Evolutionary conservation across 2,113 vertebrate genomes (phyloP).

Genomic region (Fregetta grallaria): DNA sequence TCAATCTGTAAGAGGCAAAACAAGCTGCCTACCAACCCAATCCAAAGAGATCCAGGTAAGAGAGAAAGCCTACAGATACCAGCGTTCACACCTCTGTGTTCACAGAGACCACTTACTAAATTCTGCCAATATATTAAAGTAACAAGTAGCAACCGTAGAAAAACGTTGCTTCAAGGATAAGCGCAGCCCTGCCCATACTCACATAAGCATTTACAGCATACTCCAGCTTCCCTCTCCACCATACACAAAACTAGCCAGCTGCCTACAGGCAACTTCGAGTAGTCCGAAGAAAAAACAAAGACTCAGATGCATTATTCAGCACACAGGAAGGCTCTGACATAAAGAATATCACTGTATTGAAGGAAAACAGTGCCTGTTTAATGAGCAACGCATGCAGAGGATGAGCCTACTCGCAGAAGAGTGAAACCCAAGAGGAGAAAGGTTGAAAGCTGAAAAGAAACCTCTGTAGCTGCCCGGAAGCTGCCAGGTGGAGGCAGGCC

Average conservation of each 20-base stretch:
- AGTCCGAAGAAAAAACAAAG: not conserved
- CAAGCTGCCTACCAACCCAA: not conserved
- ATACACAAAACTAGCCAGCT: not conserved
- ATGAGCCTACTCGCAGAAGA: not conserved
- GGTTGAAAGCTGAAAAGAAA: not conserved
- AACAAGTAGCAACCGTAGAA: not conserved
- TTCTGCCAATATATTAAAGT: not conserved
- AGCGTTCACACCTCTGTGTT: not conserved
- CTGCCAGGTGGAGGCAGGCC: not conserved
- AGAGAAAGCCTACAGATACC: not conserved
- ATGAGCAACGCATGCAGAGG: not conserved
- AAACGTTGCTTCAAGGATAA: not conserved
- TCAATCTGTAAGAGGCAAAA: not conserved
- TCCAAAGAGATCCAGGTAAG: not conserved
- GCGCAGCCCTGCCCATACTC: not conserved
- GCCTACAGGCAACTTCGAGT: not conserved
- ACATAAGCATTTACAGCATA: rapidly evolving
- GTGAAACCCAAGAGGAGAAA: not conserved
- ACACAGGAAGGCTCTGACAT: not conserved
- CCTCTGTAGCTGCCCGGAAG: not conserved
- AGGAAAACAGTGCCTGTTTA: not conserved
- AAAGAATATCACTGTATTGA: not conserved
- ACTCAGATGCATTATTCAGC: not conserved
- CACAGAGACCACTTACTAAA: not conserved
- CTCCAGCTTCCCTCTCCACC: not conserved